These are phyloP conservation scores for Drosophila leonis DNA, from an alignment of 2,888 invertebrate species.

Conservation along the genomic window DNA sequence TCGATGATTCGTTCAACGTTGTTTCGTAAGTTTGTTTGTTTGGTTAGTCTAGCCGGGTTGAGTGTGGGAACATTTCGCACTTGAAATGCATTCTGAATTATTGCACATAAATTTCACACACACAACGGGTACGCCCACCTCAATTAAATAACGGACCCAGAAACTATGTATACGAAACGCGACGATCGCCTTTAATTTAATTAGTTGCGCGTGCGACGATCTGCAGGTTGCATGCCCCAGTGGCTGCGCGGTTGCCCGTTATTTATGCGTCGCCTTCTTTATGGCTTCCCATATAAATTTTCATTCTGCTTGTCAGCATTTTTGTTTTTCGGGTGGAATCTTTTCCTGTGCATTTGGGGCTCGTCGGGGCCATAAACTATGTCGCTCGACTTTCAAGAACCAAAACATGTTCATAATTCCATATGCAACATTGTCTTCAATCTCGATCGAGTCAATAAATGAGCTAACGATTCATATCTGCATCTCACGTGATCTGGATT, in stretches of 20 bases:
- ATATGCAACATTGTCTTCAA: slow-evolving; percentile 31
- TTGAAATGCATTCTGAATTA: slow-evolving; percentile 62
- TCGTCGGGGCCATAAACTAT: slow-evolving; percentile 50
- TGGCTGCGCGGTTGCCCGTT: slow-evolving; percentile 52
- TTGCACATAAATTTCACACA: slow-evolving; percentile 68
- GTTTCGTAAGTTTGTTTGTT: slow-evolving; percentile 36
- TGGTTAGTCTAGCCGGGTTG: slow-evolving; percentile 31
- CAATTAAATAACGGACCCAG: slow-evolving; percentile 37
- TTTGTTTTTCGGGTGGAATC: slow-evolving; percentile 32
- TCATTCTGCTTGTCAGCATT: slow-evolving; percentile 76
- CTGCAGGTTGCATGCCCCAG: slow-evolving; percentile 67
- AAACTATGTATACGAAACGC: slow-evolving; percentile 33
- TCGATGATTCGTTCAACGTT: not conserved
- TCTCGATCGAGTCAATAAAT: slow-evolving; percentile 2
- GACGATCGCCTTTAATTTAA: slow-evolving; percentile 78
- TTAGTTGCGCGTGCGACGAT: slow-evolving; percentile 75
- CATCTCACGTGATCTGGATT: slow-evolving; percentile 1
- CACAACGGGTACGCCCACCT: slow-evolving; percentile 35
- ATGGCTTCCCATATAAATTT: slow-evolving; percentile 80
- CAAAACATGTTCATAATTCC: slow-evolving; percentile 9
- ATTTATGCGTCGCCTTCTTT: slow-evolving; percentile 74
- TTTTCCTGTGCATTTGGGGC: slow-evolving; percentile 43
- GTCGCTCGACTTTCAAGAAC: slow-evolving; percentile 6
- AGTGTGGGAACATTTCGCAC: slow-evolving; percentile 67
- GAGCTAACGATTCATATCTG: slow-evolving; percentile 2